Conservation (phyloP, 2,113 vertebrate species). For the Phrynosoma blainvillii region DNA sequence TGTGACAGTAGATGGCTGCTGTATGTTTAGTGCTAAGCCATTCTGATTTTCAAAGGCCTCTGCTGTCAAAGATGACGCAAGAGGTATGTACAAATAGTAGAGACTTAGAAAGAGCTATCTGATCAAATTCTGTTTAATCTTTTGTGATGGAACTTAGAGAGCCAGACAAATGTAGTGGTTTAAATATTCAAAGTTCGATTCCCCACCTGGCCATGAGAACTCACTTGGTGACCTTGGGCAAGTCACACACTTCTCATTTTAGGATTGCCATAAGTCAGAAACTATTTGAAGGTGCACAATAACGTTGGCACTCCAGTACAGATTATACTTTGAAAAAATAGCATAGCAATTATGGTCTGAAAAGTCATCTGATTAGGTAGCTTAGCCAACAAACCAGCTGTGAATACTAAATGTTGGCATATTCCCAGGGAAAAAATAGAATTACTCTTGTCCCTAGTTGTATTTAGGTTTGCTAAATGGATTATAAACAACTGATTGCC, state of each 20-base stretch:
- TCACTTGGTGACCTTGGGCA: too few species aligned
- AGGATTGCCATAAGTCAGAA: too few species aligned
- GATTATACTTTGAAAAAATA: constrained; percentile 34
- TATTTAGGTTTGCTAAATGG: constrained; percentile 40
- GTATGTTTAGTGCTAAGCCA: background rate
- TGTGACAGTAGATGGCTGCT: background rate
- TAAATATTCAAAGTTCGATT: too few species aligned
- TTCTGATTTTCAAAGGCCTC: constrained; percentile 61
- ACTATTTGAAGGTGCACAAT: too few species aligned
- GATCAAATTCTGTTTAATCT: constrained; percentile 54
- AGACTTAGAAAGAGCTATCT: constrained; percentile 56
- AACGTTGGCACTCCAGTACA: constrained; percentile 49
- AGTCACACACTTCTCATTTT: too few species aligned
- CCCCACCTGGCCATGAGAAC: too few species aligned
- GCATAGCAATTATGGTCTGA: constrained; percentile 40
- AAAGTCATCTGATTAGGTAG: constrained; percentile 26
- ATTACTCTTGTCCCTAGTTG: background rate
- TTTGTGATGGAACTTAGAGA: constrained; percentile 47
- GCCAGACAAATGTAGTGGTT: too few species aligned
- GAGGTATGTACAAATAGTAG: constrained; percentile 51
- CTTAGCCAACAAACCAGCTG: background rate
- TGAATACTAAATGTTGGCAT: constrained; percentile 36
- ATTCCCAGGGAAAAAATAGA: constrained; percentile 8
- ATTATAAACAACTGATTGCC: constrained; percentile 20
- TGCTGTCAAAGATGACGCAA: constrained; percentile 50